Percentiles rank a stretch among this genome's conserved stretches.
These are phyloP conservation scores for Poeciliopsis turneri DNA, from an alignment of 2,797 vertebrate genomes.

Conservation along the genomic window DNA sequence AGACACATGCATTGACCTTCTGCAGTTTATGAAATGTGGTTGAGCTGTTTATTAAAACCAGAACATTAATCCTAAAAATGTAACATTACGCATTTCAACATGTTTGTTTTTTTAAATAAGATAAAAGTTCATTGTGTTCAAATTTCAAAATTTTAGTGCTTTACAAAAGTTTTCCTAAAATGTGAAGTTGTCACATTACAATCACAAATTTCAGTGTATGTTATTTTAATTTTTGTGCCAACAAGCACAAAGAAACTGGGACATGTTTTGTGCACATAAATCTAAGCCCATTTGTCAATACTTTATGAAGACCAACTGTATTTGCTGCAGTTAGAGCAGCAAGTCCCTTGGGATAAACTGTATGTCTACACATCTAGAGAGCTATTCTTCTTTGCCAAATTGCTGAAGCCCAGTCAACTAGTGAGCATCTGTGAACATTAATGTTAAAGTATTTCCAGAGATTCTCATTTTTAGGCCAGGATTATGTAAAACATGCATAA, in stretches of 20 bases:
- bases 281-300: neutral
- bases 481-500: neutral
- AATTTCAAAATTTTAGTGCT: too few relatives aligned
- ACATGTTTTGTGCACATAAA: neutral
- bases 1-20: neutral
- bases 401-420: neutral
- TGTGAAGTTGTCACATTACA: neutral
- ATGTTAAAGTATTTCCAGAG: neutral
- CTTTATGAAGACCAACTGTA: neutral
- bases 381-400: neutral
- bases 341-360: neutral
- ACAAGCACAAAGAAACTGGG: neutral
- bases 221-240: neutral
- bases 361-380: neutral
- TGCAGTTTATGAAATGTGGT: neutral
- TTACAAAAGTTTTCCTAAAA: neutral
- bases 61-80: neutral
- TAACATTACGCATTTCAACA: too few relatives aligned
- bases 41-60: neutral
- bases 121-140: too few relatives aligned
- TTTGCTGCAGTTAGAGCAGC: neutral
- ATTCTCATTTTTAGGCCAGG: neutral
- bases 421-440: neutral
- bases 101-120: too few relatives aligned
- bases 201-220: neutral